Base-by-base conservation (phyloP, 2,113 vertebrate species). In the Craseonycteris thonglongyai region DNA sequence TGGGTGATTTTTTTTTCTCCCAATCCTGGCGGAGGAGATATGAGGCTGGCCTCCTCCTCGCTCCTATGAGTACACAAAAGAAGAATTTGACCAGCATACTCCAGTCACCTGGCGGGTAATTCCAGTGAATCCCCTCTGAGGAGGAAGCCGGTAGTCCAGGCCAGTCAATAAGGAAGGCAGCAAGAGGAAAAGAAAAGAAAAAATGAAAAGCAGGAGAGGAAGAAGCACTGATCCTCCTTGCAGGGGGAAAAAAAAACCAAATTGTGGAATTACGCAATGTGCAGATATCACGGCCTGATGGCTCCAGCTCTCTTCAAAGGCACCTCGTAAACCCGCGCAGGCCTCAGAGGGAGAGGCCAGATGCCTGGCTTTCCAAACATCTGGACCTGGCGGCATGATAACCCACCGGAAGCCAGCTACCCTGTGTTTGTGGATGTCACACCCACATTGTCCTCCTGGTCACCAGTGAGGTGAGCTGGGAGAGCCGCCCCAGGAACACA, bases 241-340 rank as follows among this genome's bases (percentile, higher is more conserved):
- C 24, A n/a, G n/a, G n/a, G n/a, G n/a, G 87, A 95, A 71, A 91
- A 93, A 97, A 96, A 97, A 97, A 96, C 38, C 59, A 58, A 95
- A 94, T 22, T 1, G 24, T 72, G 92, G 75, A 95, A 95, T 33
- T 75, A 63, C 4, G 18, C 88, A 93, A 91, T 8, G 63, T 58
- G 68, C 74, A 85, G 97, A 85, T 94, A 22, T 94, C 96, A 81
- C 14, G 21, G 88, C 97, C 49, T 45, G 76, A 76, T 79, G 96
- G 93, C 95, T 96, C 95, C 96, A 90, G 95, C 80, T 71, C 93
- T 90, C 97, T 96, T 97, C 97, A 98, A 95, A 97, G 96, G 69
- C 15, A 40, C 79, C 95, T 95, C 92, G 5, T 97, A 96, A 98
- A 98, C 89, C 78, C 47, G 7, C 1, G 42, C 95, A 58, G 74